phyloP scores from a whole-genome alignment of 2,888 invertebrate genomes.

The Lepas anatifera region DNA sequence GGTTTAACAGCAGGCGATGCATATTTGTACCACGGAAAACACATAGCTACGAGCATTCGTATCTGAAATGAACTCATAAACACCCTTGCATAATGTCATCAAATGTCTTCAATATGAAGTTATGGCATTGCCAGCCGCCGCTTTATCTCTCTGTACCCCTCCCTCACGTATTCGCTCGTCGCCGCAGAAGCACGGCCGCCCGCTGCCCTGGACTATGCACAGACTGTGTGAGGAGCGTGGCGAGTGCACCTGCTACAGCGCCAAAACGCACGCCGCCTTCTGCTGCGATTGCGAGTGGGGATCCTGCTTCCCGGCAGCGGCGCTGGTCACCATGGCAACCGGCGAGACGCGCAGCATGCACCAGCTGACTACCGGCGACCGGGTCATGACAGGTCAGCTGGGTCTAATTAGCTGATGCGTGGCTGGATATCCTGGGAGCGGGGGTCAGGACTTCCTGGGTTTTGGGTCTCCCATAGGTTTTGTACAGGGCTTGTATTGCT shows the following conservation, averaged over 20 bases:
- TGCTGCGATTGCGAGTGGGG: constrained; percentile 8
- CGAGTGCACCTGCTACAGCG: constrained; percentile 2
- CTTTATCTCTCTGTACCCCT: too few species aligned
- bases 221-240: background rate
- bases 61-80: too few species aligned
- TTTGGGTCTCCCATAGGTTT: too few species aligned
- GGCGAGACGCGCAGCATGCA: background rate
- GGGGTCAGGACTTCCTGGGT: too few species aligned
- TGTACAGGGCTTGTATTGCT: too few species aligned
- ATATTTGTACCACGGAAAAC: too few species aligned
- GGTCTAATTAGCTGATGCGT: background rate
- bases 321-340: background rate
- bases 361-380: background rate
- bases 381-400: background rate
- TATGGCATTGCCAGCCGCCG: too few species aligned
- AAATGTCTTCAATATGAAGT: too few species aligned
- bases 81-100: too few species aligned
- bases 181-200: background rate
- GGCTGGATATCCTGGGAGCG: background rate
- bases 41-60: too few species aligned
- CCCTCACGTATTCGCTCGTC: too few species aligned
- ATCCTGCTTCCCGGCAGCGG: background rate
- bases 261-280: background rate
- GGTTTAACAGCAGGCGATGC: too few species aligned
- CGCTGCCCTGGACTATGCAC: background rate